Percentiles rank a stretch among this genome's conserved stretches.
Evolutionary conservation across 2,113 vertebrate genomes (phyloP).

Genomic region (Glaucidium brasilianum): DNA sequence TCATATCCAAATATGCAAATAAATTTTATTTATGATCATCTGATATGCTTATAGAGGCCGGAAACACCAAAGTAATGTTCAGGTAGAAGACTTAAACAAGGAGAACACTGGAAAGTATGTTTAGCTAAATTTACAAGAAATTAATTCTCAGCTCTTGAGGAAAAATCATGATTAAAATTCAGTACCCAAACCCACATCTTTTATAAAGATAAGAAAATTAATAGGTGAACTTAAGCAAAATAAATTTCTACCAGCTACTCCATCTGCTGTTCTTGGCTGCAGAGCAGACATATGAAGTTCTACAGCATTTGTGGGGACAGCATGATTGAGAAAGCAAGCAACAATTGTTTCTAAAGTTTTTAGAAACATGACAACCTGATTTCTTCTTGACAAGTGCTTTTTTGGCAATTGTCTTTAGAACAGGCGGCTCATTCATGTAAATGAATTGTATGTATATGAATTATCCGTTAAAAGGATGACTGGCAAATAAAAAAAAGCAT

Average conservation of each 20-base stretch:
- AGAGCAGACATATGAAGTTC: background rate
- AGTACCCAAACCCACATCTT: background rate
- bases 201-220: background rate
- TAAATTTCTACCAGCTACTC: background rate
- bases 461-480: background rate
- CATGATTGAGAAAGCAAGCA: background rate
- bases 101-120: background rate
- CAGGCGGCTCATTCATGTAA: background rate
- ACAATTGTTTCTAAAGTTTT: background rate
- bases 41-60: background rate
- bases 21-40: background rate
- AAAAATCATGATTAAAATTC: background rate
- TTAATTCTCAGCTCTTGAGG: background rate
- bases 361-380: background rate
- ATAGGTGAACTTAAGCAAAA: background rate
- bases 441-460: background rate
- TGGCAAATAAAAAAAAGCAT: constrained; percentile 3
- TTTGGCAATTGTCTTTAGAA: background rate
- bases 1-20: background rate
- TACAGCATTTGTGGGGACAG: background rate
- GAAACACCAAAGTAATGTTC: background rate
- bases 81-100: background rate
- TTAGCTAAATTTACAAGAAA: background rate
- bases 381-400: background rate
- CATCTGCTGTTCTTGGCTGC: background rate